Percentiles rank a stretch among this genome's conserved stretches.
Evolutionary conservation across 1,140 invertebrate species (phyloP).

Genomic region (Drosophila eugracilis): DNA sequence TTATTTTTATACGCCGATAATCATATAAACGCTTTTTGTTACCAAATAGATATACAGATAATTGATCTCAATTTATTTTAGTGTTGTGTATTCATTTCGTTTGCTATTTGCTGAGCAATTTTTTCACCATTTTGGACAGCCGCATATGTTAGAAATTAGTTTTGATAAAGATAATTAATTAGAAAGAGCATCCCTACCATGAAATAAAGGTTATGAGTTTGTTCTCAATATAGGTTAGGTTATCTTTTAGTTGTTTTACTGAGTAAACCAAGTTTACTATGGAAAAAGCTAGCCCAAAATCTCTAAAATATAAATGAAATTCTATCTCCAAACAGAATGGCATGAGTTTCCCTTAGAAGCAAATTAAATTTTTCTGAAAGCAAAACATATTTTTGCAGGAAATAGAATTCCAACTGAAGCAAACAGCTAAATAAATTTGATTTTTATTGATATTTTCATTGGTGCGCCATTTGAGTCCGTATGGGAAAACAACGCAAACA

Average conservation of each 20-base stretch:
- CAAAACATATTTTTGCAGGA: neutral
- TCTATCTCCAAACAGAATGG: neutral
- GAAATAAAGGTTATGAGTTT: neutral
- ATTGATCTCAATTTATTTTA: constrained; percentile 18
- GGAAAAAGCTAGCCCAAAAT: neutral
- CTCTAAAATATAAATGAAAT: too few relatives aligned
- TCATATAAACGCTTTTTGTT: constrained; percentile 16
- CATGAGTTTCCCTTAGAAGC: neutral
- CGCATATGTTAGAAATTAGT: neutral
- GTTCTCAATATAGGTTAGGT: neutral
- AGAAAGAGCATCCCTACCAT: too few relatives aligned
- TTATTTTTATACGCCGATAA: constrained; percentile 26
- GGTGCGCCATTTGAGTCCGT: neutral
- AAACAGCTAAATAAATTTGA: neutral
- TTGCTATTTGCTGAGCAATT: constrained; percentile 16
- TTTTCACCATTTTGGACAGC: neutral
- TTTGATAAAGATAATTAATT: constrained; percentile 1
- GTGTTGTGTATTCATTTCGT: neutral
- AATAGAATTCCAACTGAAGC: neutral
- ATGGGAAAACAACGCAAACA: neutral
- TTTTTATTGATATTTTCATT: constrained; percentile 9
- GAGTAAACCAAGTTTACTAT: too few relatives aligned
- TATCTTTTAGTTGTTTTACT: neutral
- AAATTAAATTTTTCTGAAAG: neutral
- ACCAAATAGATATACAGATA: constrained; percentile 7